These are phyloP conservation scores for Casuarius casuarius DNA, from an alignment of 2,113 vertebrate genomes.

Conservation along the genomic window DNA sequence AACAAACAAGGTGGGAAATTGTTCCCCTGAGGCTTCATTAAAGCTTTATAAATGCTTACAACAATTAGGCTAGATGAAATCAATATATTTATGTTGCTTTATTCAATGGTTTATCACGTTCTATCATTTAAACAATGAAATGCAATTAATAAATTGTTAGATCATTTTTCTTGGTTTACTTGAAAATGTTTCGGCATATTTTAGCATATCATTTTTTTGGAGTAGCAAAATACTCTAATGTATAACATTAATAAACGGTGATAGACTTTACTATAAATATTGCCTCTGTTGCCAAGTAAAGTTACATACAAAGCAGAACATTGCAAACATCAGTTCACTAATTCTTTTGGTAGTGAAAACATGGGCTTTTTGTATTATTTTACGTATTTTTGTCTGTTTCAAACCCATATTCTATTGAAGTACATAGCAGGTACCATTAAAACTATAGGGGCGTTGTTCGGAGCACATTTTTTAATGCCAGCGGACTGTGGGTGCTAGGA, in stretches of 20 bases:
- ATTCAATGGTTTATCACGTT: conserved; percentile 59
- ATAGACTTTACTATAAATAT: conserved; percentile 85
- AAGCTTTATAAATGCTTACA: conserved; percentile 44
- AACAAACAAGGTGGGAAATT: conserved; percentile 35
- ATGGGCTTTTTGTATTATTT: conserved; percentile 59
- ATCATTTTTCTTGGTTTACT: conserved; percentile 71
- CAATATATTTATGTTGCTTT: conserved; percentile 71
- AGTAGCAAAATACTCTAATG: conserved; percentile 77
- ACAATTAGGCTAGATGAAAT: conserved; percentile 64
- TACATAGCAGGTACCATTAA: not conserved
- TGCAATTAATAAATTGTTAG: conserved; percentile 72
- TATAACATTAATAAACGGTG: conserved; percentile 83
- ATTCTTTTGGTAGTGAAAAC: conserved; percentile 57
- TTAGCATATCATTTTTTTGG: conserved; percentile 76
- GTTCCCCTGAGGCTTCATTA: conserved; percentile 47
- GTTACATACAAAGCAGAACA: conserved; percentile 73
- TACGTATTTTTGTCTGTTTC: conserved; percentile 28
- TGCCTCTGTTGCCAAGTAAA: conserved; percentile 79
- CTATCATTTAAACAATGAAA: conserved; percentile 73
- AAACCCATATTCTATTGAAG: conserved; percentile 34
- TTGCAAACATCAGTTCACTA: conserved; percentile 63
- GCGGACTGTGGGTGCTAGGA: conserved; percentile 12
- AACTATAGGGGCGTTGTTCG: not conserved
- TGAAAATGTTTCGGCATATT: conserved; percentile 76
- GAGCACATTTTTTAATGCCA: conserved; percentile 15